Evolutionary conservation across 2,888 invertebrate genomes (phyloP).

Genomic region (Hylaea fasciaria): DNA sequence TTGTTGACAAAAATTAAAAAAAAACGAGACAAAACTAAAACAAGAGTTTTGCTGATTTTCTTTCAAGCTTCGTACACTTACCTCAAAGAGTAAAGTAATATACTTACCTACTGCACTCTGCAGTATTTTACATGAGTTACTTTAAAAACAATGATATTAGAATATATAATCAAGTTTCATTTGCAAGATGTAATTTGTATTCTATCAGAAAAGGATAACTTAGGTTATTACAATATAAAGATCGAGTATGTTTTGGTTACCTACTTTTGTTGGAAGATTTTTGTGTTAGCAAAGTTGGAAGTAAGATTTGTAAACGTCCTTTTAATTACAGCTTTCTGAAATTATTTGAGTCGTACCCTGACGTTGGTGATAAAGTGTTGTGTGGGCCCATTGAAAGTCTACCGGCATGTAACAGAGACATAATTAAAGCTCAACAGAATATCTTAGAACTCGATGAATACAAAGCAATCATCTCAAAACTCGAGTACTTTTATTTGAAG

Average conservation of each 20-base stretch:
- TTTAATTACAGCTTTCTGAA: slow-evolving; percentile 86
- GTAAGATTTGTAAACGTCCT: slow-evolving; percentile 1
- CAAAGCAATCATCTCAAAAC: slow-evolving; percentile 58
- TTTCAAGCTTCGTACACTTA: no score
- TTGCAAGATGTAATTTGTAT: slow-evolving; percentile 86
- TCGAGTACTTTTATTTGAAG: slow-evolving; percentile 79
- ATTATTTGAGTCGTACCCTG: slow-evolving; percentile 88
- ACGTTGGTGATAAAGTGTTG: slow-evolving; percentile 88
- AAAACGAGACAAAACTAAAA: no score
- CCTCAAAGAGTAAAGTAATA: no score
- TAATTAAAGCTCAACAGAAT: slow-evolving; percentile 85
- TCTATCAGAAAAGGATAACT: slow-evolving; percentile 84
- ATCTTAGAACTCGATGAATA: slow-evolving; percentile 75
- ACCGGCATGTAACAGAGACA: slow-evolving; percentile 86
- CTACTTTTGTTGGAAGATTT: background rate
- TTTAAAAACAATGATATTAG: slow-evolving; percentile 64
- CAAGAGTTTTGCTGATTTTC: no score
- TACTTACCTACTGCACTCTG: no score
- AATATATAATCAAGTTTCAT: slow-evolving; percentile 87
- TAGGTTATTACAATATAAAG: slow-evolving; percentile 87
- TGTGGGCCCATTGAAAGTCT: slow-evolving; percentile 86
- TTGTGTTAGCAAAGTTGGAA: background rate
- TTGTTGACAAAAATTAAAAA: no score
- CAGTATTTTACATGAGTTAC: background rate
- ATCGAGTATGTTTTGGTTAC: slow-evolving; percentile 86